phyloP scores from a whole-genome alignment of 2,888 invertebrate species.

The Cataglyphis rosenhaueri region DNA sequence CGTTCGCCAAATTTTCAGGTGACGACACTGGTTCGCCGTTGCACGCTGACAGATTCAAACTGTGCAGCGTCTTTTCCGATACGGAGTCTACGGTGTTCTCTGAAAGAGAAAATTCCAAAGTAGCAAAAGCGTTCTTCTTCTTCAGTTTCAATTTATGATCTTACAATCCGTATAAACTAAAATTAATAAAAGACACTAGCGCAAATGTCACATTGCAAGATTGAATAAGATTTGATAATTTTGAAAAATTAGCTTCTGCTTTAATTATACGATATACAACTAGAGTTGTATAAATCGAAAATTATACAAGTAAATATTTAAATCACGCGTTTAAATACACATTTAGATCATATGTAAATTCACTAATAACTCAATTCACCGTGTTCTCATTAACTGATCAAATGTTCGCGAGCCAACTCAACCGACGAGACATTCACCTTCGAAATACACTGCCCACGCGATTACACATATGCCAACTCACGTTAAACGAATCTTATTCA shows the following conservation, averaged over 20 bases:
- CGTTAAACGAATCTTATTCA: constrained; percentile 39
- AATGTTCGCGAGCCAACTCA: constrained; percentile 32
- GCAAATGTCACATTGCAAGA: background rate
- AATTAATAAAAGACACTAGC: background rate
- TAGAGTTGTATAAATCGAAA: background rate
- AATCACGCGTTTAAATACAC: background rate
- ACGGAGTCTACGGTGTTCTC: constrained; percentile 86
- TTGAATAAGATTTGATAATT: background rate
- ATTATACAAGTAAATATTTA: no score
- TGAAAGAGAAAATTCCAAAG: constrained; percentile 78
- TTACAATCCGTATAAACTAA: background rate
- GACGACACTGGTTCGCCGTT: constrained; percentile 82
- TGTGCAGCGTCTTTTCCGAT: constrained; percentile 86
- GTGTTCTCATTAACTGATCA: constrained; percentile 17
- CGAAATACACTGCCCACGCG: constrained; percentile 29
- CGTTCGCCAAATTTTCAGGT: constrained; percentile 76
- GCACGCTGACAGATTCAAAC: constrained; percentile 85
- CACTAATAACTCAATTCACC: constrained; percentile 5
- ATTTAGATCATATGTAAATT: background rate
- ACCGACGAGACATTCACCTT: constrained; percentile 47
- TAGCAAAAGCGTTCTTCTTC: background rate
- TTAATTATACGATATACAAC: background rate
- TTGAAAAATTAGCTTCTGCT: background rate
- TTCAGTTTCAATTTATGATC: background rate
- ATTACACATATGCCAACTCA: constrained; percentile 28